Percentiles rank a stretch among this genome's conserved stretches.
Conservation (phyloP, 2,888 invertebrate species). For the Halocaridina rubra region DNA sequence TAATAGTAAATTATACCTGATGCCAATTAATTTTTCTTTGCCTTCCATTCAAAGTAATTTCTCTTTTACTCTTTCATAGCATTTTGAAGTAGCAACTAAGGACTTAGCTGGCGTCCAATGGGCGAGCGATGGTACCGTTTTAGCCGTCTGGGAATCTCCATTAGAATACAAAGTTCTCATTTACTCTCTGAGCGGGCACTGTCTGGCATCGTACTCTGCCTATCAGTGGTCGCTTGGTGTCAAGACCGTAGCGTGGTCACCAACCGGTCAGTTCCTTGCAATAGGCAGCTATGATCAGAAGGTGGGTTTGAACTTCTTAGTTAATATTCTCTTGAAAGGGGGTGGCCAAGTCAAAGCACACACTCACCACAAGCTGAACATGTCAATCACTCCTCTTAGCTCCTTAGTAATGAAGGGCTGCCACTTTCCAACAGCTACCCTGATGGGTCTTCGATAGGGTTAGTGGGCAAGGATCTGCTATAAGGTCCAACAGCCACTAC, state of each 20-base stretch:
- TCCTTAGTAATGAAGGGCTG: too few relatives aligned
- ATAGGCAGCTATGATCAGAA: constrained; percentile 70
- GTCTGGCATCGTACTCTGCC: constrained; percentile 67
- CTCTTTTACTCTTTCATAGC: constrained; percentile 65
- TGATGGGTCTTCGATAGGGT: too few relatives aligned
- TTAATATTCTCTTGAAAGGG: too few relatives aligned
- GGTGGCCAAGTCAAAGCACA: too few relatives aligned
- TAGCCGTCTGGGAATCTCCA: constrained; percentile 69
- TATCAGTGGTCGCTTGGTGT: constrained; percentile 66
- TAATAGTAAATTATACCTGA: too few relatives aligned
- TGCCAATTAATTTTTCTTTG: too few relatives aligned
- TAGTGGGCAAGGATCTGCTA: too few relatives aligned
- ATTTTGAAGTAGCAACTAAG: constrained; percentile 69
- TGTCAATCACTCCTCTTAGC: too few relatives aligned
- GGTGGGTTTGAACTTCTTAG: constrained; percentile 65
- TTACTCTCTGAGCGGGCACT: constrained; percentile 69
- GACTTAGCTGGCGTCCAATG: constrained; percentile 69
- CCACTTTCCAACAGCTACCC: too few relatives aligned
- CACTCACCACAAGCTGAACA: too few relatives aligned
- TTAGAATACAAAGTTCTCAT: constrained; percentile 68
- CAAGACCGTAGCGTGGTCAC: constrained; percentile 68
- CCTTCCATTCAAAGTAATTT: too few relatives aligned
- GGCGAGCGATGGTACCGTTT: constrained; percentile 68
- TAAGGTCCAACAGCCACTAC: too few relatives aligned
- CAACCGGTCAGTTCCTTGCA: constrained; percentile 69